Evolutionary conservation across 2,888 invertebrate genomes (phyloP), one percentile per base, ranked within the genome.

Genomic region (Apodemia duryi): DNA sequence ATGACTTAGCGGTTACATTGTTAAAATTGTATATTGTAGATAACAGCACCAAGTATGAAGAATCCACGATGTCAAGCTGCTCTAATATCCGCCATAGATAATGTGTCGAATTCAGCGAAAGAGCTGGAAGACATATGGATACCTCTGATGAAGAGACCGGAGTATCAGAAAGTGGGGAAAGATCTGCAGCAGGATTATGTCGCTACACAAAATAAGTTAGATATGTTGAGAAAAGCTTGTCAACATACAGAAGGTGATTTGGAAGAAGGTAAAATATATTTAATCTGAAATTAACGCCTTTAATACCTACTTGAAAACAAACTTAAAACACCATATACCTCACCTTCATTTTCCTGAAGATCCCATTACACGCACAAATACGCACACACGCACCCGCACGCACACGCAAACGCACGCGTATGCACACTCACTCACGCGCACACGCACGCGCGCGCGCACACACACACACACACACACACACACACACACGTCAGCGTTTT

Each of bases 31-130:
- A 4, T 3, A 38, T 1, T 68, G 67, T 32, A 66, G 69, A 54
- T 74, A 57, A 64, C 67, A 38, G 68, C 67, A 3, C 63, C 68
- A 38, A 70, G 38, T 46, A 69, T 70, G 9, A 61, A 67, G 21
- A 63, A 71, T 13, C 46, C 51, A n/a, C 52, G 57, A 9, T 70
- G 71, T 54, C 64, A 71, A 62, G 52, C 62, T 29, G 62, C 66
- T 13, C 52, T 71, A 38, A 43, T 67, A 11, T 63, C 65, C 32
- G 63, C 70, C 21, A 63, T 70, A 35, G 63, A 70, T 6, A 29
- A 60, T 38, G 67, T 70, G 11, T 57, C 67, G 5, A 46, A 62
- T 2, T 62, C 28, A n/a, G 35, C 49, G 0, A 51, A 62, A 62
- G 52, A 61, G 28, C 41, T 70, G 28, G 65, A 68, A 46, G 57